Evolutionary conservation across 2,888 invertebrate species (phyloP).

Genomic region (Hofmannophila pseudospretella): DNA sequence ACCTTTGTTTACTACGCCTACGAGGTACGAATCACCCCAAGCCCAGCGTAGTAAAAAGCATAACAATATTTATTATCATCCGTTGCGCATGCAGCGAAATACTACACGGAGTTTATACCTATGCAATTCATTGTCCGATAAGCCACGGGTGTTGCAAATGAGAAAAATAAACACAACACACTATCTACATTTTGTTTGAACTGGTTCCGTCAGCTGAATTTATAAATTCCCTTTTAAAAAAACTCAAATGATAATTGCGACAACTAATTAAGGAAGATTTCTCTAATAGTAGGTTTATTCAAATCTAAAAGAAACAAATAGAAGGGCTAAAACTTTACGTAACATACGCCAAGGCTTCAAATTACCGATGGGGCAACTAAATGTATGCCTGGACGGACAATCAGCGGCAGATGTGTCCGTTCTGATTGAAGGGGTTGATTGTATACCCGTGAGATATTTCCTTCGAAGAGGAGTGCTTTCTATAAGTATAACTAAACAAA

Average conservation of each 20-base stretch:
- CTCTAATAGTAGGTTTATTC: too few relatives aligned
- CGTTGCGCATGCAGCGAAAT: constrained; percentile 5
- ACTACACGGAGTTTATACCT: constrained; percentile 1
- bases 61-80: constrained; percentile 17
- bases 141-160: constrained; percentile 3
- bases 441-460: constrained; percentile 6
- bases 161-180: constrained; percentile 3
- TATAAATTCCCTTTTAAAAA: too few relatives aligned
- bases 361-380: too few relatives aligned
- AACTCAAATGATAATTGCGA: too few relatives aligned
- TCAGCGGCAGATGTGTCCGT: constrained; percentile 13
- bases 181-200: too few relatives aligned
- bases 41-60: constrained; percentile 23
- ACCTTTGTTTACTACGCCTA: constrained; percentile 36
- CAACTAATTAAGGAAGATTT: too few relatives aligned
- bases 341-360: too few relatives aligned
- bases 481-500: constrained; percentile 23
- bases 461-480: constrained; percentile 2
- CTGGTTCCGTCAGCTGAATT: too few relatives aligned
- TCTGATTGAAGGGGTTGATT: constrained; percentile 10
- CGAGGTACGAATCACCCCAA: too few relatives aligned
- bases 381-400: too few relatives aligned
- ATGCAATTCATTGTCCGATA: constrained; percentile 15
- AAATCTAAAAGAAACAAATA: too few relatives aligned
- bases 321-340: too few relatives aligned